A percentile compares a stretch with the other conserved stretches of the same genome.
Conservation (phyloP, 2,888 invertebrate species). For the Drosophila engyochracea region DNA sequence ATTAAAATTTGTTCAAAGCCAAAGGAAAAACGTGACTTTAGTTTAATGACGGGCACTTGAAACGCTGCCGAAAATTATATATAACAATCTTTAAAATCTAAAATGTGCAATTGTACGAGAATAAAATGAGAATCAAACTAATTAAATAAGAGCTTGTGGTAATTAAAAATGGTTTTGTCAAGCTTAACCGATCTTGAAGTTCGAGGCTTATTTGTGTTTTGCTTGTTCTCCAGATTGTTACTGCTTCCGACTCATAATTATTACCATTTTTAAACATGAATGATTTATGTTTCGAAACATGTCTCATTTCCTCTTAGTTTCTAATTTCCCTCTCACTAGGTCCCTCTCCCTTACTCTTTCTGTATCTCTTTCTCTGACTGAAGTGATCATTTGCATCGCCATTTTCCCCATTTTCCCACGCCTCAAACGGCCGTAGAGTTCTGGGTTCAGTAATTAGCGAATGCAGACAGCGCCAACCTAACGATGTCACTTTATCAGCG, state of each 20-base stretch:
- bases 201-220: background rate
- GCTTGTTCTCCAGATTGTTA: background rate
- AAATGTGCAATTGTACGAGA: background rate
- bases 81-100: conserved; percentile 5
- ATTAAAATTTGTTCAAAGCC: conserved; percentile 65
- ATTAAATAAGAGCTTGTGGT: background rate
- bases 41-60: conserved; percentile 24
- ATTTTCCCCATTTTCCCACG: conserved; percentile 71
- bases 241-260: background rate
- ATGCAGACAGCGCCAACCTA: conserved; percentile 80
- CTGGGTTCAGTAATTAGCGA: conserved; percentile 73
- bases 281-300: conserved; percentile 22
- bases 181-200: background rate
- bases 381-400: conserved; percentile 53
- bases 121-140: background rate
- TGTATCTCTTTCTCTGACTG: conserved; percentile 3
- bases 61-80: background rate
- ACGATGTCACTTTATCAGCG: conserved; percentile 82
- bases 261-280: conserved; percentile 9
- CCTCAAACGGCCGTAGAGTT: conserved; percentile 49
- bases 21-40: conserved; percentile 49
- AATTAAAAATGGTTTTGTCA: background rate
- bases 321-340: background rate
- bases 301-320: conserved; percentile 33
- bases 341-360: background rate